These are phyloP conservation scores for Prunella strophiata DNA, from an alignment of 2,797 vertebrate genomes.

Conservation along the genomic window DNA sequence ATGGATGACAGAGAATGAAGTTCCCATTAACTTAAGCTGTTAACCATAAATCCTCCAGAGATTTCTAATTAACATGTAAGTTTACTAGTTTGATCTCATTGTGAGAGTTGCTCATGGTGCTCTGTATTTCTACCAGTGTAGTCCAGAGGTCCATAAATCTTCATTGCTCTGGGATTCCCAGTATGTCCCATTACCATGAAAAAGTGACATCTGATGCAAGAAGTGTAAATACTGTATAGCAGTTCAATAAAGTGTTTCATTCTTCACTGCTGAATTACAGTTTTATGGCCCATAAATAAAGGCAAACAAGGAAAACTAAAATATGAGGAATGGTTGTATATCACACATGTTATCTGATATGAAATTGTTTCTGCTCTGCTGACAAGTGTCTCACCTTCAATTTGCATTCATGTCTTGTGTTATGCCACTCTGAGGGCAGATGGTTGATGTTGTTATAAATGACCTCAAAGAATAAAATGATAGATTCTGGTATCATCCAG, in stretches of 20 bases:
- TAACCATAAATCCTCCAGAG: neutral
- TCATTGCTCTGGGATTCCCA: neutral
- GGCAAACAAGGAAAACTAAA: constrained; percentile 35
- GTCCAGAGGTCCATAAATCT: constrained; percentile 3
- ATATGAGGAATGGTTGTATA: neutral
- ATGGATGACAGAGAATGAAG: neutral
- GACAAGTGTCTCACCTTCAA: neutral
- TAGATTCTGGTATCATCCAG: neutral
- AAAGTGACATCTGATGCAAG: constrained; percentile 21
- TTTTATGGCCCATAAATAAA: constrained; percentile 62
- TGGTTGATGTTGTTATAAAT: neutral
- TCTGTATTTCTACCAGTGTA: neutral
- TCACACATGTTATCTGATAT: neutral
- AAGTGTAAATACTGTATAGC: constrained; percentile 24
- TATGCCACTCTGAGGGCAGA: neutral
- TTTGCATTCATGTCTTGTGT: constrained; percentile 10
- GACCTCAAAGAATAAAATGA: neutral
- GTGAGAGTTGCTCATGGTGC: neutral
- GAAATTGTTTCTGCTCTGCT: neutral
- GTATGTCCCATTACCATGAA: constrained; percentile 16
- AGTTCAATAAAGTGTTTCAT: constrained; percentile 29
- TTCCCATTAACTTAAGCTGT: neutral
- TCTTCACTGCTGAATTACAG: constrained; percentile 49
- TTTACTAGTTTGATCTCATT: neutral
- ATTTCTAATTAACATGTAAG: constrained; percentile 24